Percentiles rank a stretch among this genome's conserved stretches.
Evolutionary conservation across 2,888 invertebrate genomes (phyloP).

Genomic region (Neria commutata): DNA sequence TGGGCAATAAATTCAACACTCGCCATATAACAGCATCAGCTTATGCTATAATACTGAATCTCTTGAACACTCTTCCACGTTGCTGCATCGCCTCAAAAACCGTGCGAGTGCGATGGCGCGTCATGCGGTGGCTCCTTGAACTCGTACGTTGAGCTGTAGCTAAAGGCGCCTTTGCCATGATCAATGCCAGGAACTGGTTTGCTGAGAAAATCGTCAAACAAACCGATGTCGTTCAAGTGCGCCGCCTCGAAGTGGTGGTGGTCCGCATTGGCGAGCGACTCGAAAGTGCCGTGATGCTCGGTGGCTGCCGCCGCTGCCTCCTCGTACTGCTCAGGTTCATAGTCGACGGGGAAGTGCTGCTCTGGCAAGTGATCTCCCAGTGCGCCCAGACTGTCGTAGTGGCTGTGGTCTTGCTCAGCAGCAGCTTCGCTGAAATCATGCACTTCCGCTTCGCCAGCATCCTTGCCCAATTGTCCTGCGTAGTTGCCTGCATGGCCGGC

Average conservation of each 20-base stretch:
- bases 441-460: conserved; percentile 12
- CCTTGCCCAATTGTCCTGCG: conserved; percentile 37
- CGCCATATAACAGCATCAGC: no score
- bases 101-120: no score
- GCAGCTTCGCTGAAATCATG: conserved; percentile 37
- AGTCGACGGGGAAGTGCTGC: conserved; percentile 46
- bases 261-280: conserved; percentile 29
- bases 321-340: conserved; percentile 28
- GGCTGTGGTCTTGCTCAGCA: conserved; percentile 12
- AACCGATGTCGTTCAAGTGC: conserved; percentile 9
- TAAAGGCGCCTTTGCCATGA: conserved; percentile 58
- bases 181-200: conserved; percentile 54
- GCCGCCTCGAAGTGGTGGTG: conserved; percentile 27
- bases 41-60: no score
- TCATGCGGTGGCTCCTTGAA: no score
- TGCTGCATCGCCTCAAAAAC: no score
- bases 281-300: conserved; percentile 26
- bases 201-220: conserved; percentile 31
- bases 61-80: no score
- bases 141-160: conserved; percentile 57
- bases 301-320: conserved; percentile 18
- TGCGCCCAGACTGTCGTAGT: conserved; percentile 40
- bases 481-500: conserved; percentile 43
- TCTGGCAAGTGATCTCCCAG: conserved; percentile 48
- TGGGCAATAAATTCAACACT: no score